Evolutionary conservation across 2,797 vertebrate genomes (phyloP).

Genomic region (Fundulus diaphanus): DNA sequence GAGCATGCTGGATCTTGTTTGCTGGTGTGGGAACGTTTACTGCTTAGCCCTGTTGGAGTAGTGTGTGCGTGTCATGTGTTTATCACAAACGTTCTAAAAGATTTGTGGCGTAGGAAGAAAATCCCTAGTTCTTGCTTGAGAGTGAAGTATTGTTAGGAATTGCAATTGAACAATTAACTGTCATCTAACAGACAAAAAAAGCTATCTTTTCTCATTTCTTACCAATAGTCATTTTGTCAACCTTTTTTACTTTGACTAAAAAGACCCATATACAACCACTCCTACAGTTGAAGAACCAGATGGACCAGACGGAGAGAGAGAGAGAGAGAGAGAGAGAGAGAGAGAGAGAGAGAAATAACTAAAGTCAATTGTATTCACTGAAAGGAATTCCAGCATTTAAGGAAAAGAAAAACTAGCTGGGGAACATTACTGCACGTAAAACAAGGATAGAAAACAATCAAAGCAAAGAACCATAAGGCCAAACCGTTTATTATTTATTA

Average conservation of each 20-base stretch:
- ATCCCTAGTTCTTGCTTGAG: not conserved
- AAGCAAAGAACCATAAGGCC: not conserved
- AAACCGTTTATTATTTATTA: too few relatives aligned
- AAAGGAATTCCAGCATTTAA: not conserved
- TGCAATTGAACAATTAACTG: not conserved
- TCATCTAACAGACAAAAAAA: not conserved
- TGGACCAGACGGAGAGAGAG: not conserved
- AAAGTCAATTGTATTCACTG: not conserved
- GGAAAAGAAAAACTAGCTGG: not conserved
- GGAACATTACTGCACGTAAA: not conserved
- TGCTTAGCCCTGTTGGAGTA: slow-evolving; percentile 5
- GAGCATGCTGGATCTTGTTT: slow-evolving; percentile 56
- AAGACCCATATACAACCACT: not conserved
- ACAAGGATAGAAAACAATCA: not conserved
- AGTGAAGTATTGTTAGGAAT: not conserved
- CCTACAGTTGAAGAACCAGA: not conserved
- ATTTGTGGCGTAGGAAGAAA: not conserved
- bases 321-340: not conserved
- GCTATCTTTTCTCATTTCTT: not conserved
- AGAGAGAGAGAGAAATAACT: not conserved
- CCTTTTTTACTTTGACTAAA: not conserved
- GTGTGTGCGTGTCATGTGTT: not conserved
- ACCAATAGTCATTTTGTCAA: too few relatives aligned
- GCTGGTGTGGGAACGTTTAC: slow-evolving; percentile 32
- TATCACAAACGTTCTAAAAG: not conserved